Evolutionary conservation across 2,888 invertebrate species (phyloP).

Genomic region (Xestia rhomboidea): DNA sequence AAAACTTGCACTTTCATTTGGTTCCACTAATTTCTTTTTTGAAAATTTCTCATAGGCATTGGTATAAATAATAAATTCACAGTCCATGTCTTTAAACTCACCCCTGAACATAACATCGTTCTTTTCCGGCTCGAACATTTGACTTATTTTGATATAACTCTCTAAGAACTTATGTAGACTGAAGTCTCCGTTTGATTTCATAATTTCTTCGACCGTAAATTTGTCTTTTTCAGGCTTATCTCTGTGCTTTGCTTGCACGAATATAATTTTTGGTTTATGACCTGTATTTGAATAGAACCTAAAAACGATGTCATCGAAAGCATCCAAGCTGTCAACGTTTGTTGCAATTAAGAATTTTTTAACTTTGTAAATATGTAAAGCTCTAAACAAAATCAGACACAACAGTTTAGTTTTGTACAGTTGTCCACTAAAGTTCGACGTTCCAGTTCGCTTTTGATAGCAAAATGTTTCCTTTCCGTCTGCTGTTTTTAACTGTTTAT

Average conservation of each 20-base stretch:
- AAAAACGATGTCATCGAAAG: conserved; percentile 65
- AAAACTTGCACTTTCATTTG: conserved; percentile 24
- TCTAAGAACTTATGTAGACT: conserved; percentile 56
- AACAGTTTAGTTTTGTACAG: conserved; percentile 66
- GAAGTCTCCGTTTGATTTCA: conserved; percentile 47
- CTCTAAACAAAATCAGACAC: conserved; percentile 57
- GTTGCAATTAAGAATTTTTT: conserved; percentile 44
- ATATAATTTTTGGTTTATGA: conserved; percentile 44
- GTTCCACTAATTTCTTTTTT: conserved; percentile 26
- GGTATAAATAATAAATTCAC: conserved; percentile 59
- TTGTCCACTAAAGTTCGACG: conserved; percentile 59
- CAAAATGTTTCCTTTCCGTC: background rate
- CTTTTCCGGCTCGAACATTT: conserved; percentile 32
- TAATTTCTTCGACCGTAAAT: conserved; percentile 46
- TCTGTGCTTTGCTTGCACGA: conserved; percentile 66
- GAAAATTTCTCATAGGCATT: conserved; percentile 44
- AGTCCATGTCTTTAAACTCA: conserved; percentile 33
- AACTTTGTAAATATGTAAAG: conserved; percentile 47
- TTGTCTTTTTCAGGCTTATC: conserved; percentile 46
- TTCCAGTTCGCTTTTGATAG: conserved; percentile 52
- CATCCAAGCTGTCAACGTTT: conserved; percentile 58
- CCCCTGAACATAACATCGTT: conserved; percentile 43
- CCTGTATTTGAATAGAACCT: conserved; percentile 47
- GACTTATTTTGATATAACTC: conserved; percentile 50
- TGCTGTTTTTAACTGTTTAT: conserved; percentile 1